Evolutionary conservation across 2,888 invertebrate genomes (phyloP).

Genomic region (Agrochola lychnidis): DNA sequence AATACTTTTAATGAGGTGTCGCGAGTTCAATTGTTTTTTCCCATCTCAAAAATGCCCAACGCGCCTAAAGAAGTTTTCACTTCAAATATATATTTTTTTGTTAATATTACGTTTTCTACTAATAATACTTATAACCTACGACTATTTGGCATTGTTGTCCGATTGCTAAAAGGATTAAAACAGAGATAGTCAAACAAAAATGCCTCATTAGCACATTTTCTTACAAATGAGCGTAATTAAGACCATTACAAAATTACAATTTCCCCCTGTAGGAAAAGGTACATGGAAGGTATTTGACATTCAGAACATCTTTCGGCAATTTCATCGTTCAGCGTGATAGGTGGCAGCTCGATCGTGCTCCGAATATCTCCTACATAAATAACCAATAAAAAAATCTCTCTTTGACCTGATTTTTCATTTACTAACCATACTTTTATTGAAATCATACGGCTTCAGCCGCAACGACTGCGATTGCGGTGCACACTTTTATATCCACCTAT

Average conservation of each 20-base stretch:
- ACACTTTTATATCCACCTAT: constrained; percentile 47
- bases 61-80: too few species aligned
- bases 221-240: constrained; percentile 28
- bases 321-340: constrained; percentile 51
- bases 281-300: constrained; percentile 38
- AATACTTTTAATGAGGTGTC: too few species aligned
- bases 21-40: too few species aligned
- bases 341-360: constrained; percentile 44
- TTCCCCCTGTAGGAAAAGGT: background rate
- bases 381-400: constrained; percentile 34
- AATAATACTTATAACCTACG: too few species aligned
- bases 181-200: background rate
- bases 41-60: too few species aligned
- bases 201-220: constrained; percentile 14
- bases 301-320: constrained; percentile 54
- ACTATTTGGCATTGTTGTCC: too few species aligned
- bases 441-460: constrained; percentile 54
- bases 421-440: constrained; percentile 43
- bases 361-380: constrained; percentile 52
- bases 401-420: constrained; percentile 54
- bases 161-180: background rate
- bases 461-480: constrained; percentile 42
- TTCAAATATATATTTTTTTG: too few species aligned
- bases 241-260: constrained; percentile 17
- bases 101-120: too few species aligned